phyloP scores from a whole-genome alignment of 1,140 invertebrate species.

The Littorina saxatilis region DNA sequence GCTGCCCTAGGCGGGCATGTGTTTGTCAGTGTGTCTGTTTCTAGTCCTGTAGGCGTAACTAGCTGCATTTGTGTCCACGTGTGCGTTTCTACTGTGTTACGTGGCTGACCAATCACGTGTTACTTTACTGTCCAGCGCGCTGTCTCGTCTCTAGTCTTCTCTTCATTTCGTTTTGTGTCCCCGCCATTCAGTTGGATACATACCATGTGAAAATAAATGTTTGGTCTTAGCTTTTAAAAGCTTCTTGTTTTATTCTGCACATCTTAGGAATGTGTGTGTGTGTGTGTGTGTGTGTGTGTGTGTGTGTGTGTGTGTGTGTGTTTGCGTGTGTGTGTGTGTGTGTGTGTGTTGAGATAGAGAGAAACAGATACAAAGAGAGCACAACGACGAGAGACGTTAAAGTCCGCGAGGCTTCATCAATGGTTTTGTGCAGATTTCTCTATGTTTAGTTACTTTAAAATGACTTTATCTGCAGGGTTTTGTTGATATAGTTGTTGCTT shows the following conservation, averaged over 20 bases:
- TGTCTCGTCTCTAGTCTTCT: conserved; percentile 30
- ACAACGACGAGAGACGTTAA: too few relatives aligned
- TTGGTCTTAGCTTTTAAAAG: conserved; percentile 34
- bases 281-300: neutral
- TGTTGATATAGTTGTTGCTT: too few relatives aligned
- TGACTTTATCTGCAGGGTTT: too few relatives aligned
- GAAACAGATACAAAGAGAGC: neutral
- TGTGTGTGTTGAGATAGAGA: neutral
- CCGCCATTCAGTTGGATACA: conserved; percentile 17
- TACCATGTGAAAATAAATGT: conserved; percentile 39
- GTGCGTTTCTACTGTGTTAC: neutral
- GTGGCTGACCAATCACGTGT: neutral
- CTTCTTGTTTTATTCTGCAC: neutral
- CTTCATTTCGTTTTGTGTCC: neutral
- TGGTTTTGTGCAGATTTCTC: too few relatives aligned
- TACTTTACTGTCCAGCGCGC: neutral
- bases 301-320: conserved; percentile 2
- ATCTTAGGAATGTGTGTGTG: neutral
- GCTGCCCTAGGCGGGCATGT: neutral
- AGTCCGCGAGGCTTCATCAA: too few relatives aligned
- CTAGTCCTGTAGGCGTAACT: too few relatives aligned
- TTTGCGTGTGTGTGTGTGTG: neutral
- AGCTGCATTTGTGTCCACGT: too few relatives aligned
- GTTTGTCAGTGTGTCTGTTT: too few relatives aligned
- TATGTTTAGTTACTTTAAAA: too few relatives aligned